A percentile compares a stretch with the other conserved stretches of the same genome.
phyloP scores from a whole-genome alignment of 2,113 vertebrate species.

The Lethenteron camtschaticum region DNA sequence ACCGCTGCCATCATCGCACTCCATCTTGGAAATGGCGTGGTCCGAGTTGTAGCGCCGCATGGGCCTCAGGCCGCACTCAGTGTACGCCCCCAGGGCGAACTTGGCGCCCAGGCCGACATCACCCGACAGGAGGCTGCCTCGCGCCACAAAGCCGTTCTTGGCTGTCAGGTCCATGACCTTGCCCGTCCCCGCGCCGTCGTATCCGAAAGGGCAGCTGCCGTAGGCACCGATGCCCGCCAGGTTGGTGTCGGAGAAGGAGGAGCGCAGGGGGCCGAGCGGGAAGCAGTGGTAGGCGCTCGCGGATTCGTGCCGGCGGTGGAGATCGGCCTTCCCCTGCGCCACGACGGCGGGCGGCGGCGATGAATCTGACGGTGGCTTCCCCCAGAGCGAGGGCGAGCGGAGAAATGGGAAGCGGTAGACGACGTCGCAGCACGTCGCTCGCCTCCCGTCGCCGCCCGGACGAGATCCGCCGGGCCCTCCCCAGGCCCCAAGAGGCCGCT shows the following conservation, averaged over 20 bases:
- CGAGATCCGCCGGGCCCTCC: conserved; percentile 55
- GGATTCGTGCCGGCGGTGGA: too few species aligned
- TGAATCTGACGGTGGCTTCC: not conserved
- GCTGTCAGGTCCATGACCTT: too few species aligned
- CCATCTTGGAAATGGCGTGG: not conserved
- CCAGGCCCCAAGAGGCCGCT: too few species aligned
- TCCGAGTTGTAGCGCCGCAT: conserved; percentile 61
- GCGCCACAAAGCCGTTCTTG: too few species aligned
- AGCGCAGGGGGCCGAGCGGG: conserved; percentile 64
- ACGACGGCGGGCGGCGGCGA: too few species aligned
- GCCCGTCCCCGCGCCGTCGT: too few species aligned
- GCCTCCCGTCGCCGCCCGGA: conserved; percentile 65
- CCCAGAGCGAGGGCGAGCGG: not conserved
- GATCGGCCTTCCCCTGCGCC: too few species aligned
- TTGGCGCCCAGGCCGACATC: too few species aligned
- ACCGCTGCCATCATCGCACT: not conserved
- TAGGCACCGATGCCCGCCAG: conserved; percentile 33
- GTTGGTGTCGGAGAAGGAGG: conserved; percentile 87
- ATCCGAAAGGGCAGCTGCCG: too few species aligned
- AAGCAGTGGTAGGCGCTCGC: conserved; percentile 30
- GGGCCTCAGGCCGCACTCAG: conserved; percentile 23
- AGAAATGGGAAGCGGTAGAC: conserved; percentile 87
- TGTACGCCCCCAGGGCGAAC: too few species aligned
- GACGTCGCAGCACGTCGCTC: conserved; percentile 77
- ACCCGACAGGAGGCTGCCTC: too few species aligned